Percentiles rank a stretch among this genome's conserved stretches.
Conservation (phyloP, 2,888 invertebrate species). For the Andrena fulva region DNA sequence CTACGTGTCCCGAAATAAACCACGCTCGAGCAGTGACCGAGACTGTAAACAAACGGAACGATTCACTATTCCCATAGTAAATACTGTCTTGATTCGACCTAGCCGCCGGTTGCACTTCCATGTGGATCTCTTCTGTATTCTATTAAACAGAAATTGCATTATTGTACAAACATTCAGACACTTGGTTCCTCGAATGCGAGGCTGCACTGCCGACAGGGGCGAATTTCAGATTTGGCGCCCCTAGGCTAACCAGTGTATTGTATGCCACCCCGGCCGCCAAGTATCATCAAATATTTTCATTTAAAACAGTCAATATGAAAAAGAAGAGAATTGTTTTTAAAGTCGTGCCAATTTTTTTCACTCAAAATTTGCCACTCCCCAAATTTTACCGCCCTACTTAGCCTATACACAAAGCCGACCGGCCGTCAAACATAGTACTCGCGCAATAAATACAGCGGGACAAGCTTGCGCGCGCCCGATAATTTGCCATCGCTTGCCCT, state of each 20-base stretch:
- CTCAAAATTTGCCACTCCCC: no score
- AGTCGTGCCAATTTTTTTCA: no score
- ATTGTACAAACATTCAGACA: background rate
- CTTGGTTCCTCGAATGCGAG: background rate
- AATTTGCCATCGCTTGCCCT: constrained; percentile 8
- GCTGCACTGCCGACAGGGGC: background rate
- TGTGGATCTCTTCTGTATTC: background rate
- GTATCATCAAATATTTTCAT: no score
- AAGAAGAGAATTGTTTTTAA: no score
- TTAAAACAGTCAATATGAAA: no score
- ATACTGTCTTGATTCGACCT: background rate
- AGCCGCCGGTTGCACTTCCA: background rate
- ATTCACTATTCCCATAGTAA: constrained; percentile 16
- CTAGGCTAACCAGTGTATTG: no score
- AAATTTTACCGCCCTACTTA: no score
- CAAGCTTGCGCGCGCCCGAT: constrained; percentile 1
- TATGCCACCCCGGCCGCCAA: no score
- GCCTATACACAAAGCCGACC: no score
- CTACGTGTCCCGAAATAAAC: constrained; percentile 40
- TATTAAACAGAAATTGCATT: background rate
- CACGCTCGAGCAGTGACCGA: constrained; percentile 48
- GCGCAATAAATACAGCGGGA: background rate
- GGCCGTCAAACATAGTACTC: background rate
- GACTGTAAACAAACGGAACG: constrained; percentile 49
- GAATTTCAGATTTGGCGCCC: no score